Evolutionary conservation across 2,113 vertebrate genomes (phyloP), one percentile per base, ranked within the genome.

Genomic region (Lethenteron reissneri): DNA sequence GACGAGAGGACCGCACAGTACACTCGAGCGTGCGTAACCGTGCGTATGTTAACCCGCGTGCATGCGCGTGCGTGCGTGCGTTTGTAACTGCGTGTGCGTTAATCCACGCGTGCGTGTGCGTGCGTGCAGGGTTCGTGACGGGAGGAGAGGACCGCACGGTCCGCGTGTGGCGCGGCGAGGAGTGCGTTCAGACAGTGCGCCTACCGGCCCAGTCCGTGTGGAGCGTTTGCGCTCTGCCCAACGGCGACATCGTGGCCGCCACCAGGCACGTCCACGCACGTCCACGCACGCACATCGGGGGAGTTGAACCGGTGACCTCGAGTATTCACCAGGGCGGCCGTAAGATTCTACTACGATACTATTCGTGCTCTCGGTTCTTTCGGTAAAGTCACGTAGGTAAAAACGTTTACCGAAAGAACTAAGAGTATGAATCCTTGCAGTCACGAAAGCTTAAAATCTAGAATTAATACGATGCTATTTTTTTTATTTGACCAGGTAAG

Each of bases 191-290:
- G 80, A 95, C 88, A 69, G 88, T 99, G 75, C 84, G 89, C 69
- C 82, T 99, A 57, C 90, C 92, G 58, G 84, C 91, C 72, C 92
- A 97, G 76, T 99, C 94, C n/a, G 79, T 95, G 9, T 99, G 94
- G 94, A 94, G 89, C 80, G 91, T 88, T 78, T 96, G 94, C 77
- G 83, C 96, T 57, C 79, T 99, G 71, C 83, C 86, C 68, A 94
- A 94, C 73, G 85, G 87, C 58, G 94, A 99, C 75, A 86, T 99
- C 2, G 91, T 83, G 62, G 83, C 88, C 68, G 94, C 92, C 73
- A 84, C 90, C 72, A 99, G 94, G 94, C 97, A 90, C 78, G 73
- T 56, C 74, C 57, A 69, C 41, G 41, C 41, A 41, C 41, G 6
- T 5, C 4, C 41, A 41, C 41, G 3, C 3, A 41, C 41, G 41